Evolutionary conservation across 2,888 invertebrate species (phyloP).

Genomic region (Drosophila tripunctata): DNA sequence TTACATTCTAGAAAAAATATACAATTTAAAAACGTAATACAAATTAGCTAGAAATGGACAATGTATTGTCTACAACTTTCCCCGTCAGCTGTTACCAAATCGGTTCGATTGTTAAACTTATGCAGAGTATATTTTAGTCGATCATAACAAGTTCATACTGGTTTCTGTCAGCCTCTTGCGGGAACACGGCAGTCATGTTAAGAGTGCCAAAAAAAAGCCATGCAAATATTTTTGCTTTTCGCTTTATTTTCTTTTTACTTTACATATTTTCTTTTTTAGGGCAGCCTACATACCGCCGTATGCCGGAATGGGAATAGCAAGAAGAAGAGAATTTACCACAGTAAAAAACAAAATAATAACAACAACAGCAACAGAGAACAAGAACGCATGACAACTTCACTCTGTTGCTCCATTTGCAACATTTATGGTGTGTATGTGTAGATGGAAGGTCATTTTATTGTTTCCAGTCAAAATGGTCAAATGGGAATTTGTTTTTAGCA

Average conservation of each 20-base stretch:
- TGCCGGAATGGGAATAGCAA: slow-evolving; percentile 16
- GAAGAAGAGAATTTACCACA: slow-evolving; percentile 30
- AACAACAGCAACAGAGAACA: slow-evolving; percentile 28
- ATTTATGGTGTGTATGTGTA: slow-evolving; percentile 58
- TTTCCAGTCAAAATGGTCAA: slow-evolving; percentile 75
- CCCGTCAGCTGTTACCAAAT: too few relatives aligned
- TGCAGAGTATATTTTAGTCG: not conserved
- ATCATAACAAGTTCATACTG: not conserved
- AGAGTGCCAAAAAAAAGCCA: slow-evolving; percentile 63
- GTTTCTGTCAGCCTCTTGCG: slow-evolving; percentile 7
- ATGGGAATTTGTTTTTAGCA: slow-evolving; percentile 72
- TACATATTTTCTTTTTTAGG: slow-evolving; percentile 10
- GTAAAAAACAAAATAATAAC: slow-evolving; percentile 7
- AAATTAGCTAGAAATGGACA: too few relatives aligned
- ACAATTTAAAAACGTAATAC: too few relatives aligned
- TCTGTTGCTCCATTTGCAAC: slow-evolving; percentile 74
- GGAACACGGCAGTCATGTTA: slow-evolving; percentile 34
- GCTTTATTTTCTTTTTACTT: slow-evolving; percentile 20
- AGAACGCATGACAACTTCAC: slow-evolving; percentile 55
- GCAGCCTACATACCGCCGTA: slow-evolving; percentile 17
- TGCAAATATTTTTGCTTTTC: slow-evolving; percentile 42
- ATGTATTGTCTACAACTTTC: too few relatives aligned
- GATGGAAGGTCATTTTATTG: slow-evolving; percentile 69
- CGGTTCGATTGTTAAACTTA: too few relatives aligned
- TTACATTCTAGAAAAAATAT: too few relatives aligned